phyloP scores from a whole-genome alignment of 2,888 invertebrate species.

The Automeris io region DNA sequence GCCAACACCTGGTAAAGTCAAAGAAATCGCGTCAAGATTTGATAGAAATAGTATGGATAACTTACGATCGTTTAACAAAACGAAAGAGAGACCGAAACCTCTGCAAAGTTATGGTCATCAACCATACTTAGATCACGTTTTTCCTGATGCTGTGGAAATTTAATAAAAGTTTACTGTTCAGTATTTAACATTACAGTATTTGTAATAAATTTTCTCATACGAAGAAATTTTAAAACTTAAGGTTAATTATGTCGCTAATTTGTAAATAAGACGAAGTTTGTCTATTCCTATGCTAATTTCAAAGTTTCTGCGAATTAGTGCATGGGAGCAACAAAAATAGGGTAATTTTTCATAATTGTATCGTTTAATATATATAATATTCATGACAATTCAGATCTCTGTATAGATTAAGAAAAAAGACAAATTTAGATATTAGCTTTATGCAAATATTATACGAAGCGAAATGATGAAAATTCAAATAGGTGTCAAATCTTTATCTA shows the following conservation, averaged over 20 bases:
- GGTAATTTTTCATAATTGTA: neutral
- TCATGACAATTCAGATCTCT: conserved; percentile 26
- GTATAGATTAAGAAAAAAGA: conserved; percentile 19
- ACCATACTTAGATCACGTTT: conserved; percentile 79
- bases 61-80: conserved; percentile 35
- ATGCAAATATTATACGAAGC: neutral
- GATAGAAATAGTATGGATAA: conserved; percentile 48
- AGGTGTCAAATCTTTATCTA: neutral
- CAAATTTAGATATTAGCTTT: too few species aligned
- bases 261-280: too few species aligned
- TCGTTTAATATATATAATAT: neutral
- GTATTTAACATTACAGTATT: too few species aligned
- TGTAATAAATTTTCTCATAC: too few species aligned
- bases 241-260: too few species aligned
- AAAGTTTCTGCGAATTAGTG: too few species aligned
- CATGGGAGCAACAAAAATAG: neutral
- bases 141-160: conserved; percentile 74
- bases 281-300: too few species aligned
- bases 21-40: conserved; percentile 64
- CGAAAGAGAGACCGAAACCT: conserved; percentile 73
- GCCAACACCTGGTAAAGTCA: conserved; percentile 62
- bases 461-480: neutral
- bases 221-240: too few species aligned
- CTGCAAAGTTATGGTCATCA: conserved; percentile 76
- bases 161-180: conserved; percentile 22